phyloP scores from a whole-genome alignment of 2,888 invertebrate species.

The Folsomia manolachei region DNA sequence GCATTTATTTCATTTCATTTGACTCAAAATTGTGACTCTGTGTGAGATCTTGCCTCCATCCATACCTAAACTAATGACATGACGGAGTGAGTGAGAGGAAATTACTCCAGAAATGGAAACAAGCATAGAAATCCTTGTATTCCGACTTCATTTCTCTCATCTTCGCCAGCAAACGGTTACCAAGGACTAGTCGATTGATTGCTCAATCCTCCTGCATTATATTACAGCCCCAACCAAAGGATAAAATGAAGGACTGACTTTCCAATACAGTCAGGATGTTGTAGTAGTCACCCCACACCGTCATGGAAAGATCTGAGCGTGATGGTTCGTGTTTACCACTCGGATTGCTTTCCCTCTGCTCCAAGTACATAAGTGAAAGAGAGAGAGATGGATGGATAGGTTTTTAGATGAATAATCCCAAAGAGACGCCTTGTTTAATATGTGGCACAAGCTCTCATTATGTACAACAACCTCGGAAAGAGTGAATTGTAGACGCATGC shows the following conservation, averaged over 20 bases:
- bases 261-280: background rate
- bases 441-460: conserved; percentile 3
- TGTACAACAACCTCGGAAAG: background rate
- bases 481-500: background rate
- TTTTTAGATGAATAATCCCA: conserved; percentile 3
- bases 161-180: background rate
- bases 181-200: background rate
- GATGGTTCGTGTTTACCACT: background rate
- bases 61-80: background rate
- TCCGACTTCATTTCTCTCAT: background rate
- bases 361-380: background rate
- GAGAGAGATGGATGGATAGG: background rate
- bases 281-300: background rate
- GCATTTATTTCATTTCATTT: background rate
- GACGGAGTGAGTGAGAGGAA: conserved; percentile 3
- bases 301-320: background rate
- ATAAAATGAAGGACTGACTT: too few relatives aligned
- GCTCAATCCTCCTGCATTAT: conserved; percentile 1
- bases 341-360: background rate
- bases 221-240: background rate
- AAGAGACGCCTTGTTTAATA: conserved; percentile 1
- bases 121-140: background rate
- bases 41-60: background rate
- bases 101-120: background rate
- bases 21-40: background rate